Conservation (phyloP, 2,113 vertebrate species). For the Odobenus rosmarus region DNA sequence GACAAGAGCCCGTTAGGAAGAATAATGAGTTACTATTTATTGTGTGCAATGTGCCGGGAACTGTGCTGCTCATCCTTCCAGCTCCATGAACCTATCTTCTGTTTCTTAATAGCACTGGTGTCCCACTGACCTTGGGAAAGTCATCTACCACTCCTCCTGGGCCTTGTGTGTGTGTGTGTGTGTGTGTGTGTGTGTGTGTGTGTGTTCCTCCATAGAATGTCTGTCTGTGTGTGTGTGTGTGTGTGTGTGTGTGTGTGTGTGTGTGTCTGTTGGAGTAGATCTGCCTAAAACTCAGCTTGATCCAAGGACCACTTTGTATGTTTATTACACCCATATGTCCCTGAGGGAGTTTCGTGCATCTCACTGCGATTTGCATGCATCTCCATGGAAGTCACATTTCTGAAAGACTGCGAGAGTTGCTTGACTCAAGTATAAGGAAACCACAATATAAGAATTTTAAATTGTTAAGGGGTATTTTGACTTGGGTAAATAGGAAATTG, state of each 20-base stretch:
- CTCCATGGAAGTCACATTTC: neutral
- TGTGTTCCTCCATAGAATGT: neutral
- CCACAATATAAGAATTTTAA: conserved; percentile 59
- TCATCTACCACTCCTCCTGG: neutral
- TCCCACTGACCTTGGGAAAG: neutral
- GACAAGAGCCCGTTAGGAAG: neutral
- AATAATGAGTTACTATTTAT: neutral
- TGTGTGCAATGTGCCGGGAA: neutral
- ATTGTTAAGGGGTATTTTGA: neutral
- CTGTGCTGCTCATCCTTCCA: too few species aligned
- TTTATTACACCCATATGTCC: neutral
- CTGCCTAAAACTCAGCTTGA: neutral
- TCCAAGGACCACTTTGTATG: neutral
- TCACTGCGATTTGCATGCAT: neutral
- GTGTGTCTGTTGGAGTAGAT: neutral
- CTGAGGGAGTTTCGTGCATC: neutral
- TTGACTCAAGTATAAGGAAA: neutral
- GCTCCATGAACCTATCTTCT: neutral
- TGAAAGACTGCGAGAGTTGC: neutral
- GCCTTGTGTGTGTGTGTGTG: neutral
- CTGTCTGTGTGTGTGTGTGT: neutral
- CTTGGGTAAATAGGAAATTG: conserved; percentile 63
- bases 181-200: neutral
- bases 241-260: neutral
- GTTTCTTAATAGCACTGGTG: neutral